Conservation (phyloP, 35 echinoderm and acorn worm species). For the Heliocidaris erythrogramma region DNA sequence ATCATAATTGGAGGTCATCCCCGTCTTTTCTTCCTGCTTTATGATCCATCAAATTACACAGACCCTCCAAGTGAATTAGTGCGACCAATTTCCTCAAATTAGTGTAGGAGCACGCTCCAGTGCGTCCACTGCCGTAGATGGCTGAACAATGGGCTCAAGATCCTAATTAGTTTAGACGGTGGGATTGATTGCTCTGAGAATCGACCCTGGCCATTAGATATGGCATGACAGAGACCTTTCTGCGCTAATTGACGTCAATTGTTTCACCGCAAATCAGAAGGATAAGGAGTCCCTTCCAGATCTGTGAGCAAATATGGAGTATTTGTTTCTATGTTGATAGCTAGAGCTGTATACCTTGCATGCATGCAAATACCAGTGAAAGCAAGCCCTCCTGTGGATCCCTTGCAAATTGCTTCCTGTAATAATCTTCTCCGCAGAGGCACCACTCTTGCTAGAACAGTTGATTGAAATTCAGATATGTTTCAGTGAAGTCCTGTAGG, state of each 20-base stretch:
- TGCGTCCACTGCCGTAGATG: neutral
- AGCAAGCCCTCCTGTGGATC: neutral
- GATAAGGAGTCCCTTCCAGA: neutral
- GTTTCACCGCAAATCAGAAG: neutral
- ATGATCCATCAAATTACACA: slow-evolving; percentile 11
- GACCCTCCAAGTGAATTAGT: slow-evolving; percentile 1
- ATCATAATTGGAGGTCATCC: neutral
- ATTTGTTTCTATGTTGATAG: neutral
- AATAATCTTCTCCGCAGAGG: neutral
- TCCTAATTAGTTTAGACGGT: neutral
- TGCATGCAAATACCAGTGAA: neutral
- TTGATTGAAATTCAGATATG: neutral
- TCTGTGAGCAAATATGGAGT: neutral
- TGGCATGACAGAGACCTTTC: neutral
- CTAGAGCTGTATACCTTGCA: neutral
- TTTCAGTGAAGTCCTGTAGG: too few relatives aligned
- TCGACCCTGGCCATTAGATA: neutral
- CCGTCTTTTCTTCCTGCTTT: neutral
- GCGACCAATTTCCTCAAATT: slow-evolving; percentile 2
- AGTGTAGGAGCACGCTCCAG: neutral
- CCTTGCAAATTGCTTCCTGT: neutral
- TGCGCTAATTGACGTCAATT: neutral
- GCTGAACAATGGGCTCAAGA: neutral
- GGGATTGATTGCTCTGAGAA: neutral
- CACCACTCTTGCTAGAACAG: neutral